Conservation (phyloP, 2,888 invertebrate genomes). For the Spisula solida region DNA sequence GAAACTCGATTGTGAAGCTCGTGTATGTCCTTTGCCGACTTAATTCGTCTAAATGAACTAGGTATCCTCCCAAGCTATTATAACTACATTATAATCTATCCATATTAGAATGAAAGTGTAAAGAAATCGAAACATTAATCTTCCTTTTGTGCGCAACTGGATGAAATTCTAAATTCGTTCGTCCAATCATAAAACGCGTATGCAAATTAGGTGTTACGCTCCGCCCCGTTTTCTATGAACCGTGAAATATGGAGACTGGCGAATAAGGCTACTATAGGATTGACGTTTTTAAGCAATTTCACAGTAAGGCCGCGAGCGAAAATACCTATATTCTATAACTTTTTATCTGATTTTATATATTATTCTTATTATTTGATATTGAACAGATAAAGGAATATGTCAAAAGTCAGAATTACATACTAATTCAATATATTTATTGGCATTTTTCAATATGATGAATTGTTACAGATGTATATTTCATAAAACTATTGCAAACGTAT, state of each 20-base stretch:
- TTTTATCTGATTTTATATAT: conserved; percentile 69
- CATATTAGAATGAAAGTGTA: conserved; percentile 59
- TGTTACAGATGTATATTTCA: conserved; percentile 41
- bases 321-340: conserved; percentile 50
- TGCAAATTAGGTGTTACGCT: conserved; percentile 51
- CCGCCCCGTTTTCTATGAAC: conserved; percentile 51
- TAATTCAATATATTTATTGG: conserved; percentile 67
- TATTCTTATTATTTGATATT: conserved; percentile 66
- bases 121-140: conserved; percentile 66
- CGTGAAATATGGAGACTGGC: conserved; percentile 24
- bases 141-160: conserved; percentile 62
- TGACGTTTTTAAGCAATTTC: conserved; percentile 14
- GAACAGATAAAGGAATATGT: conserved; percentile 65
- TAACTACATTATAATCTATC: conserved; percentile 62
- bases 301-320: conserved; percentile 44
- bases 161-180: conserved; percentile 44
- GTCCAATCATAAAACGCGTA: conserved; percentile 57
- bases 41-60: conserved; percentile 66
- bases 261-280: conserved; percentile 15
- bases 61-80: conserved; percentile 68
- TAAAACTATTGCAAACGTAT: conserved; percentile 46
- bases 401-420: conserved; percentile 69
- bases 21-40: conserved; percentile 54
- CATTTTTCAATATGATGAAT: conserved; percentile 45
- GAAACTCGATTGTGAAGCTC: conserved; percentile 48